phyloP scores from a whole-genome alignment of 2,797 vertebrate genomes.

The Helarctos malayanus region DNA sequence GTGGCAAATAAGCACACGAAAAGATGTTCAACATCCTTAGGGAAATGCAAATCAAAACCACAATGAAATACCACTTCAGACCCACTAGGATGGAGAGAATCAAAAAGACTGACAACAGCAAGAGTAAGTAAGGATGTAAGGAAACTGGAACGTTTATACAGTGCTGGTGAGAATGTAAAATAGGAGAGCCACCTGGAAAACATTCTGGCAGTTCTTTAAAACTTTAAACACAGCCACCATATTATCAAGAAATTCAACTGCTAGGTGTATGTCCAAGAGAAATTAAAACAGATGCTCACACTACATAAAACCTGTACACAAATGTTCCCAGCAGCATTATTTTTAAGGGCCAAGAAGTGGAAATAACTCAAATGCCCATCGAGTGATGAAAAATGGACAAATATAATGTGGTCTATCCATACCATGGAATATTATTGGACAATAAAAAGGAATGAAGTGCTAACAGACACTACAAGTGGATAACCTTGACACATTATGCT shows the following conservation, averaged over 20 bases:
- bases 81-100: background rate
- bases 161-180: background rate
- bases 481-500: background rate
- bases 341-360: background rate
- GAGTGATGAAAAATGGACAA: background rate
- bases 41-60: background rate
- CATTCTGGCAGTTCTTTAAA: conserved; percentile 7
- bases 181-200: background rate
- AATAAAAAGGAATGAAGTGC: background rate
- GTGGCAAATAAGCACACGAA: background rate
- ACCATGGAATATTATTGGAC: background rate
- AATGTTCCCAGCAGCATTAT: conserved; percentile 3
- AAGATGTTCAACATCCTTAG: background rate
- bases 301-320: background rate
- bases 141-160: background rate
- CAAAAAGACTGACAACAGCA: background rate
- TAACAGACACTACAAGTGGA: background rate
- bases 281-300: background rate
- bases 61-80: background rate
- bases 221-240: background rate
- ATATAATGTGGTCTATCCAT: background rate
- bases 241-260: background rate
- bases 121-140: background rate
- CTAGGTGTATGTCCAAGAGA: background rate
- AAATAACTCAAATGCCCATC: background rate